A percentile compares a stretch with the other conserved stretches of the same genome.
phyloP scores from a whole-genome alignment of 1,140 invertebrate species.

The Heliconius congener region DNA sequence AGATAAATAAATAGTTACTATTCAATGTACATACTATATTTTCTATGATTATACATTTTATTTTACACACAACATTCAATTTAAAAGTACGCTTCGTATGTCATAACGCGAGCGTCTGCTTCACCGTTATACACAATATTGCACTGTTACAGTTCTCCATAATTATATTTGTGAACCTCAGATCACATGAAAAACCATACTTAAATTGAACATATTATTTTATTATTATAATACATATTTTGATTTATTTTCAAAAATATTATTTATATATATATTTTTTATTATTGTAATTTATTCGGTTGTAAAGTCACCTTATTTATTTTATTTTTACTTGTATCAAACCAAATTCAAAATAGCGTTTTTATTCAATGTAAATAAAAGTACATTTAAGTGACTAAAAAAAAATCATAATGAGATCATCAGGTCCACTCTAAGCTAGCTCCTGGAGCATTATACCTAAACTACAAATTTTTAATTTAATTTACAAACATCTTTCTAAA shows the following conservation, averaged over 20 bases:
- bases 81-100: slow-evolving; percentile 40
- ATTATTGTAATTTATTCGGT: no score
- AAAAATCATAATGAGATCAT: slow-evolving; percentile 44
- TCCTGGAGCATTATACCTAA: slow-evolving; percentile 50
- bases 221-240: not conserved
- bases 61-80: slow-evolving; percentile 54
- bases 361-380: not conserved
- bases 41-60: slow-evolving; percentile 60
- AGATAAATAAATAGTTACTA: slow-evolving; percentile 60
- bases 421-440: slow-evolving; percentile 43
- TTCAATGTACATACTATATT: slow-evolving; percentile 56
- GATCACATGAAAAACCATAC: not conserved
- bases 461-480: slow-evolving; percentile 31
- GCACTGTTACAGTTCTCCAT: slow-evolving; percentile 26
- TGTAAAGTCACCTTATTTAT: not conserved
- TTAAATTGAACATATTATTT: slow-evolving; percentile 8
- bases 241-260: not conserved
- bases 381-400: not conserved
- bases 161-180: slow-evolving; percentile 11
- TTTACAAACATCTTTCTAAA: slow-evolving; percentile 21
- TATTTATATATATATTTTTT: not conserved
- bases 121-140: slow-evolving; percentile 28
- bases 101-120: slow-evolving; percentile 8
- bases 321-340: not conserved
- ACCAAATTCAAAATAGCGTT: not conserved